phyloP scores from a whole-genome alignment of 2,797 vertebrate genomes.

The Pangasius djambal region DNA sequence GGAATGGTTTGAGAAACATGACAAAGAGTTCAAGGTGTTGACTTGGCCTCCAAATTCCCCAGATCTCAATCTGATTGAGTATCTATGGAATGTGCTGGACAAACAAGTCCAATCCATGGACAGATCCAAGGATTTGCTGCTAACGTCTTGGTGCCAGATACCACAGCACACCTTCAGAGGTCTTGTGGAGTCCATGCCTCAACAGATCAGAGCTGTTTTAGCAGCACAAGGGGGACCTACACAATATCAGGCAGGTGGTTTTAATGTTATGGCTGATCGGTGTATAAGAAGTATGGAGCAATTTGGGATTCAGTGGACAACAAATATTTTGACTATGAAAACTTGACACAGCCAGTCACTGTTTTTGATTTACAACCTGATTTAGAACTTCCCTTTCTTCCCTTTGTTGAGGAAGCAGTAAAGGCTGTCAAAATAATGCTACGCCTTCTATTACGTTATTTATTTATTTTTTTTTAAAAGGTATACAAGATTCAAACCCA shows the following conservation, averaged over 20 bases:
- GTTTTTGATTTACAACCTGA: background rate
- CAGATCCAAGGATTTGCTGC: background rate
- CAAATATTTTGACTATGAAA: background rate
- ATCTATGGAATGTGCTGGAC: background rate
- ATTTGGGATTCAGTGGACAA: background rate
- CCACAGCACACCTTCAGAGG: background rate
- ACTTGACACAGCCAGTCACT: background rate
- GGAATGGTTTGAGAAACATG: too few species aligned
- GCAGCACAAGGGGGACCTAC: background rate
- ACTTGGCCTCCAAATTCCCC: background rate
- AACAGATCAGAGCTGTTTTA: background rate
- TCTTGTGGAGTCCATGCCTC: background rate
- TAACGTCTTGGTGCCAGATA: background rate
- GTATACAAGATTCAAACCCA: conserved; percentile 87
- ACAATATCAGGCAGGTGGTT: background rate
- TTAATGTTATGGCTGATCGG: background rate
- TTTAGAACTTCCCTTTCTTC: background rate
- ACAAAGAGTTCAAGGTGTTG: too few species aligned
- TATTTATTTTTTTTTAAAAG: conserved; percentile 76
- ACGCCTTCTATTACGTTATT: conserved; percentile 79
- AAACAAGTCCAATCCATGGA: background rate
- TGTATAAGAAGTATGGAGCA: background rate
- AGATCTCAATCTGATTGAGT: background rate
- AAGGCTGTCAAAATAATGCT: background rate
- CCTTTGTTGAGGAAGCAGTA: background rate